These are phyloP conservation scores for Lasioglossum baleicum DNA, from an alignment of 1,140 invertebrate genomes.

Conservation along the genomic window DNA sequence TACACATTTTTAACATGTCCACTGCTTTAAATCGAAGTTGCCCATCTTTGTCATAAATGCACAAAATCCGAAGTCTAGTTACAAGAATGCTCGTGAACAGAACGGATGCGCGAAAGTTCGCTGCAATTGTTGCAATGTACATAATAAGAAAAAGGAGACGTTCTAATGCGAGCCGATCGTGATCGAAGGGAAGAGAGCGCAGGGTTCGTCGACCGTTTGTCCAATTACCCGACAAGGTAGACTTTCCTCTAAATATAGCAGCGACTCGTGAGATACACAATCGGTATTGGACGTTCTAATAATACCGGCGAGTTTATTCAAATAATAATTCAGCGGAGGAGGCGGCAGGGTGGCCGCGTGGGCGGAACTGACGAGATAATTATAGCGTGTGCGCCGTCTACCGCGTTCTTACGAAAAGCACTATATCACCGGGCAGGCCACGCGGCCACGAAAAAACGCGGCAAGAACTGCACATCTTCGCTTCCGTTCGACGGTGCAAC, in stretches of 20 bases:
- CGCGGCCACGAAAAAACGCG: conserved; percentile 7
- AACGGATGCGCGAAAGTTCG: too few species aligned
- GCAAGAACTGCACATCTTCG: not conserved
- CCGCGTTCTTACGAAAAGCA: conserved; percentile 44
- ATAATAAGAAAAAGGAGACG: too few species aligned
- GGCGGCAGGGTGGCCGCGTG: conserved; percentile 45
- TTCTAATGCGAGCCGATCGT: not conserved
- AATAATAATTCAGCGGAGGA: conserved; percentile 62
- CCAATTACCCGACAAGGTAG: conserved; percentile 35
- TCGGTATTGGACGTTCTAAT: conserved; percentile 54
- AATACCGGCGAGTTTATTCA: conserved; percentile 59
- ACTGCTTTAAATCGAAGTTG: too few species aligned
- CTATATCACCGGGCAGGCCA: conserved; percentile 10
- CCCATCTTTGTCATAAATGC: too few species aligned
- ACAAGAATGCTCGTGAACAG: too few species aligned
- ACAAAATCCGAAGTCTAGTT: too few species aligned
- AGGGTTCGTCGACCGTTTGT: conserved; percentile 41
- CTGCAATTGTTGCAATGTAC: too few species aligned
- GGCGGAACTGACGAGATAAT: conserved; percentile 65
- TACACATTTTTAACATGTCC: too few species aligned
- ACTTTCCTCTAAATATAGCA: conserved; percentile 43
- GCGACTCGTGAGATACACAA: conserved; percentile 23
- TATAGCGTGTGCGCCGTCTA: conserved; percentile 56
- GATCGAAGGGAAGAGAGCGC: not conserved
- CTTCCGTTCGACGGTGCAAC: not conserved